Evolutionary conservation across 2,888 invertebrate genomes (phyloP).

Genomic region (Synanthedon vespiformis): DNA sequence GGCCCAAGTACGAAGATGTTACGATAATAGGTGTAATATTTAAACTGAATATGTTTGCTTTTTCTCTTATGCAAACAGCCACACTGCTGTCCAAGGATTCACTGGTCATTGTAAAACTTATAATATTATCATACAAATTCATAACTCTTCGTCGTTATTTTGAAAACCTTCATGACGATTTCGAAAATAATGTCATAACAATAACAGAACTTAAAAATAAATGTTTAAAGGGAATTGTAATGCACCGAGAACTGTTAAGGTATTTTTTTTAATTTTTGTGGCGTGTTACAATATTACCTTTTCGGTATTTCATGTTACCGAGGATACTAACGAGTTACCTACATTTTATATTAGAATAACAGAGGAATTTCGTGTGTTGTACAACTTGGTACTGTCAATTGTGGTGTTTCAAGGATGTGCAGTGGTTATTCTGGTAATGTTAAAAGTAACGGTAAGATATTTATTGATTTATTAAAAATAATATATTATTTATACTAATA

Average conservation of each 20-base stretch:
- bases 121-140: not conserved
- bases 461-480: too few relatives aligned
- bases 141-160: not conserved
- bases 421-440: not conserved
- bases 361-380: not conserved
- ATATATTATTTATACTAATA: too few relatives aligned
- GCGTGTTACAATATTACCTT: too few relatives aligned
- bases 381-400: not conserved
- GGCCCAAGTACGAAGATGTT: not conserved
- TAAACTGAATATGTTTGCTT: not conserved
- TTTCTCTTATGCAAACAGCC: not conserved
- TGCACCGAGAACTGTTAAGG: not conserved
- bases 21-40: not conserved
- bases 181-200: not conserved
- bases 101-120: not conserved
- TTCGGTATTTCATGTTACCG: too few relatives aligned
- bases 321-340: too few relatives aligned
- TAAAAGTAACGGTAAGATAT: not conserved
- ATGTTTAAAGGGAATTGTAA: not conserved
- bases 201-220: not conserved
- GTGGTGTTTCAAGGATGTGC: not conserved
- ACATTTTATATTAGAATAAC: too few relatives aligned
- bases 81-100: not conserved
- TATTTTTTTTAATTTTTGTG: not conserved
- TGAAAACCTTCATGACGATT: not conserved